Evolutionary conservation across 2,797 vertebrate species (phyloP).

Genomic region (Gadopsis marmoratus): DNA sequence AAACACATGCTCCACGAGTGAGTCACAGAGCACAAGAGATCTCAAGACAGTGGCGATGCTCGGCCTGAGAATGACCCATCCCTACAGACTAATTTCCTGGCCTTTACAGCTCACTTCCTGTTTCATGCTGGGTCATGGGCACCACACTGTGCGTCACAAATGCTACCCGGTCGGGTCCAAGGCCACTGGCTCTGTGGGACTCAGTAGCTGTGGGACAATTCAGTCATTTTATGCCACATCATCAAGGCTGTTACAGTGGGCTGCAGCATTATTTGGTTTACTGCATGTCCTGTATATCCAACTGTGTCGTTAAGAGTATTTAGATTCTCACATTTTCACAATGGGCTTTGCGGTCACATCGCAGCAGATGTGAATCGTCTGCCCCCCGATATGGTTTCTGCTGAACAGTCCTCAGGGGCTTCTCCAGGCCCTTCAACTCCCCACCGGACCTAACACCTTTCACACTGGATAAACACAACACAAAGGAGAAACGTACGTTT

Average conservation of each 20-base stretch:
- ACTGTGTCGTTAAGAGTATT: slow-evolving; percentile 20
- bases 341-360: slow-evolving; percentile 47
- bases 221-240: slow-evolving; percentile 22
- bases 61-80: slow-evolving; percentile 75
- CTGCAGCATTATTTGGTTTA: slow-evolving; percentile 20
- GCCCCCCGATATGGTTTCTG: slow-evolving; percentile 51
- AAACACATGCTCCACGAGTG: slow-evolving; percentile 75
- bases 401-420: slow-evolving; percentile 44
- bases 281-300: slow-evolving; percentile 15
- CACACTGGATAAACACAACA: slow-evolving; percentile 75
- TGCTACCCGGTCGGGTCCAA: slow-evolving; percentile 19
- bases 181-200: slow-evolving; percentile 53
- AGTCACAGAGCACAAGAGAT: slow-evolving; percentile 64
- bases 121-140: slow-evolving; percentile 63
- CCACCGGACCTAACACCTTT: slow-evolving; percentile 79
- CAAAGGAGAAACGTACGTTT: slow-evolving; percentile 70
- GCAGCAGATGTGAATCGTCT: slow-evolving; percentile 64
- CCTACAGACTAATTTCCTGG: slow-evolving; percentile 73
- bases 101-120: slow-evolving; percentile 76
- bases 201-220: slow-evolving; percentile 36
- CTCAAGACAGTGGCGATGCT: slow-evolving; percentile 66
- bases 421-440: slow-evolving; percentile 40
- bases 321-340: slow-evolving; percentile 60
- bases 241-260: slow-evolving; percentile 21
- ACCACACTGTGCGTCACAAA: slow-evolving; percentile 62